These are phyloP conservation scores for Melanotus villosus DNA, from an alignment of 2,888 invertebrate genomes.

Conservation along the genomic window DNA sequence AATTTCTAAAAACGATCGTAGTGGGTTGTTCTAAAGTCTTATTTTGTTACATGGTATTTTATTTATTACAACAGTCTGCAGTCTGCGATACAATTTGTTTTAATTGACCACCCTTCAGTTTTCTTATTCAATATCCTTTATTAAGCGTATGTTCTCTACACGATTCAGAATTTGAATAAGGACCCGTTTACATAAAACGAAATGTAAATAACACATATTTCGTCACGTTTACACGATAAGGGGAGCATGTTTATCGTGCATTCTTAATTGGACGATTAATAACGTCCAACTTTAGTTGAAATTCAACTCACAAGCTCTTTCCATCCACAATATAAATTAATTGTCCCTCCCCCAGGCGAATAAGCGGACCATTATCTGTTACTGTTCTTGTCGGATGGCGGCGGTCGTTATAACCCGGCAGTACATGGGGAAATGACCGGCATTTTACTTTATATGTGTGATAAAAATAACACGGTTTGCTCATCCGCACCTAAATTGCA, in stretches of 20 bases:
- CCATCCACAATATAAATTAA: conserved; percentile 49
- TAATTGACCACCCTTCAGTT: too few relatives aligned
- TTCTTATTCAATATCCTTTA: too few relatives aligned
- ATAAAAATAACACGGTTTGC: conserved; percentile 53
- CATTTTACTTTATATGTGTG: conserved; percentile 50
- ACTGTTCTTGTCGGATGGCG: conserved; percentile 44
- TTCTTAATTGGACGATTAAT: conserved; percentile 31
- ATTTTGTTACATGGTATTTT: too few relatives aligned
- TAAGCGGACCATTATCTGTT: conserved; percentile 51
- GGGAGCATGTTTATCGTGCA: conserved; percentile 20
- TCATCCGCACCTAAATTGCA: conserved; percentile 51
- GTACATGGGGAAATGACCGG: conserved; percentile 48
- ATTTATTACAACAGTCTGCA: too few relatives aligned
- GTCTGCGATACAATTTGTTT: too few relatives aligned
- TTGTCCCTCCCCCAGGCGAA: conserved; percentile 47
- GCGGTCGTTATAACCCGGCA: conserved; percentile 48
- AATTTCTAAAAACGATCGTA: too few relatives aligned
- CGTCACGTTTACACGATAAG: conserved; percentile 8
- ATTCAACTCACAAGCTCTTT: conserved; percentile 32
- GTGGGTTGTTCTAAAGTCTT: too few relatives aligned
- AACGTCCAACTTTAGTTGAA: conserved; percentile 36
- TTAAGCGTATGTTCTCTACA: too few relatives aligned
- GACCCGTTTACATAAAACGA: too few relatives aligned
- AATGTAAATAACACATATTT: neutral
- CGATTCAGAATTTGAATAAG: too few relatives aligned